phyloP scores from a whole-genome alignment of 1,140 invertebrate genomes.

The Heliconius melpomene region DNA sequence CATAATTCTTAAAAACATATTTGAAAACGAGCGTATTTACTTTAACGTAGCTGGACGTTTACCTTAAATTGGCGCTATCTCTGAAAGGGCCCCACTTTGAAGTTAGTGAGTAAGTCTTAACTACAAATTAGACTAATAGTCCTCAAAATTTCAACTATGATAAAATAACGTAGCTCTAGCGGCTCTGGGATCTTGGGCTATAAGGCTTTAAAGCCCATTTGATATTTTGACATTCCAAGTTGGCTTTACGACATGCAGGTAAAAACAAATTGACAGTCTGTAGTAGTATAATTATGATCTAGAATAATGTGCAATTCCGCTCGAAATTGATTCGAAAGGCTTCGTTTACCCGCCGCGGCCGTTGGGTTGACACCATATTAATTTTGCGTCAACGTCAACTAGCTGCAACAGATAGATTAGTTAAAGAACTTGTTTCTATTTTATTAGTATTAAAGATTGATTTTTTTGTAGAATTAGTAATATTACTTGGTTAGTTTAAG shows the following conservation, averaged over 20 bases:
- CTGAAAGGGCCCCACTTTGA: no score
- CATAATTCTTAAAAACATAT: no score
- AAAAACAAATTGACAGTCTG: conserved; percentile 24
- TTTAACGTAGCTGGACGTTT: no score
- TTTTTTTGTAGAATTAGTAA: not conserved
- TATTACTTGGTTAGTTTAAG: no score
- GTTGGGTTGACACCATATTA: conserved; percentile 30
- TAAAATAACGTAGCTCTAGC: no score
- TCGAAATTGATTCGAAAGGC: conserved; percentile 36
- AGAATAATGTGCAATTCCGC: conserved; percentile 26
- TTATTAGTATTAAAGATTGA: not conserved
- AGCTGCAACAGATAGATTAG: conserved; percentile 17
- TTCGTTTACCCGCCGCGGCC: conserved; percentile 25
- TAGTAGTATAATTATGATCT: conserved; percentile 23
- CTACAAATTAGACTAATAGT: no score
- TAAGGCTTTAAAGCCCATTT: not conserved
- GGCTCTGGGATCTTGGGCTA: no score
- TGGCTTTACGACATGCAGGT: conserved; percentile 14
- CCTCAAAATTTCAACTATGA: no score
- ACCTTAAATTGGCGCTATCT: no score
- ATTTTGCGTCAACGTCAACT: conserved; percentile 31
- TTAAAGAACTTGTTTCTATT: conserved; percentile 1
- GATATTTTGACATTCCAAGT: conserved; percentile 19
- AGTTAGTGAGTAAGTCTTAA: no score
- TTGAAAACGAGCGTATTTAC: no score